Percentiles rank a stretch among this genome's conserved stretches.
phyloP scores from a whole-genome alignment of 2,797 vertebrate species.

The Sternotherus odoratus region DNA sequence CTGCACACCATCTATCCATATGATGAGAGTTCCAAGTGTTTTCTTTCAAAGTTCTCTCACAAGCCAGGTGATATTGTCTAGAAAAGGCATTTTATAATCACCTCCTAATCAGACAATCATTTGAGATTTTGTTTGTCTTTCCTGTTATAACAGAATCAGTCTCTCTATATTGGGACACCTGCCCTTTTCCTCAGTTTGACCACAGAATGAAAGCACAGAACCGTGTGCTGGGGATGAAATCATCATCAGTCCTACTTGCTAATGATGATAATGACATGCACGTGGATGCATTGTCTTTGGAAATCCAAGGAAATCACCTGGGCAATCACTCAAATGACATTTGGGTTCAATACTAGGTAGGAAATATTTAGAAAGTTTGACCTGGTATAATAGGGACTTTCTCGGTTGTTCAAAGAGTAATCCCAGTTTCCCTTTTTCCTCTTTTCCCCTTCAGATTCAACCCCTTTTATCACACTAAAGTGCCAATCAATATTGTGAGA shows the following conservation, averaged over 20 bases:
- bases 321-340: conserved; percentile 64
- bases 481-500: conserved; percentile 84
- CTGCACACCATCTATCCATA: conserved; percentile 35
- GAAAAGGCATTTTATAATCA: conserved; percentile 43
- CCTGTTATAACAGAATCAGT: conserved; percentile 9
- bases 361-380: conserved; percentile 66
- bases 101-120: not conserved
- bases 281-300: not conserved
- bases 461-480: conserved; percentile 87
- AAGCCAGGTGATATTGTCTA: conserved; percentile 53
- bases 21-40: conserved; percentile 43
- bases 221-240: not conserved
- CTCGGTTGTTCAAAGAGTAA: conserved; percentile 76
- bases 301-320: conserved; percentile 62
- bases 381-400: conserved; percentile 61
- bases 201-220: conserved; percentile 13
- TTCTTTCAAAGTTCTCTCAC: conserved; percentile 34
- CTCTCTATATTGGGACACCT: conserved; percentile 28
- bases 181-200: not conserved
- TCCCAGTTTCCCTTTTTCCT: conserved; percentile 72
- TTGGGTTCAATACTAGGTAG: conserved; percentile 53
- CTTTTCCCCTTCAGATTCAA: conserved; percentile 82
- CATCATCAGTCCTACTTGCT: not conserved
- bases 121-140: conserved; percentile 49
- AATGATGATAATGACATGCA: conserved; percentile 46